Conservation (phyloP, 2,888 invertebrate genomes). For the Drosophila neotestacea region DNA sequence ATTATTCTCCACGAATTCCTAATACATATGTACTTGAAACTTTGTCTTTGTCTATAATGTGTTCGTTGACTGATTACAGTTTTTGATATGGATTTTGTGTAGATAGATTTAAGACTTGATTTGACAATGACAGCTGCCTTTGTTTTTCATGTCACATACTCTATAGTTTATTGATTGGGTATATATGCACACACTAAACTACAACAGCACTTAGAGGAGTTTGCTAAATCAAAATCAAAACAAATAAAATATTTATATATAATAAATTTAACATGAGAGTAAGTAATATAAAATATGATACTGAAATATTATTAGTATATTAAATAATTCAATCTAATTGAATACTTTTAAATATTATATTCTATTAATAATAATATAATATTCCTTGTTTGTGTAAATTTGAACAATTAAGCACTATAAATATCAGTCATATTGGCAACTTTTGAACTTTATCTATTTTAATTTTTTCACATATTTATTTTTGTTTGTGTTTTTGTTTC, state of each 20-base stretch:
- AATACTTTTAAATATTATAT: no score
- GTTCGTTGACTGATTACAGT: conserved; percentile 30
- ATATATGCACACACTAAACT: neutral
- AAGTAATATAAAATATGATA: no score
- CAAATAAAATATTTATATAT: no score
- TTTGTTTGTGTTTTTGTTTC: conserved; percentile 5
- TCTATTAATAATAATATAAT: no score
- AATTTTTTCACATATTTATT: no score
- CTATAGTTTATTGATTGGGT: neutral
- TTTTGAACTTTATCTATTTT: neutral
- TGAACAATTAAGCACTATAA: neutral
- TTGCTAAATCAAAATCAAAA: no score
- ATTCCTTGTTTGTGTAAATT: no score
- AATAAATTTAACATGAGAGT: no score
- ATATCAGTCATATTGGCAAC: neutral
- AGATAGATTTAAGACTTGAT: conserved; percentile 20
- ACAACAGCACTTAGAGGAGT: neutral
- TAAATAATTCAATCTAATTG: no score
- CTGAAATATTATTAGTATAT: no score
- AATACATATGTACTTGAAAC: neutral
- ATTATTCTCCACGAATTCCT: neutral
- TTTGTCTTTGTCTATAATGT: conserved; percentile 21
- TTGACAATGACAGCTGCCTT: conserved; percentile 20
- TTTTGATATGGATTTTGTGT: conserved; percentile 21
- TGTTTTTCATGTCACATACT: conserved; percentile 12